phyloP scores from a whole-genome alignment of 2,797 vertebrate genomes.

The Alosa sapidissima region DNA sequence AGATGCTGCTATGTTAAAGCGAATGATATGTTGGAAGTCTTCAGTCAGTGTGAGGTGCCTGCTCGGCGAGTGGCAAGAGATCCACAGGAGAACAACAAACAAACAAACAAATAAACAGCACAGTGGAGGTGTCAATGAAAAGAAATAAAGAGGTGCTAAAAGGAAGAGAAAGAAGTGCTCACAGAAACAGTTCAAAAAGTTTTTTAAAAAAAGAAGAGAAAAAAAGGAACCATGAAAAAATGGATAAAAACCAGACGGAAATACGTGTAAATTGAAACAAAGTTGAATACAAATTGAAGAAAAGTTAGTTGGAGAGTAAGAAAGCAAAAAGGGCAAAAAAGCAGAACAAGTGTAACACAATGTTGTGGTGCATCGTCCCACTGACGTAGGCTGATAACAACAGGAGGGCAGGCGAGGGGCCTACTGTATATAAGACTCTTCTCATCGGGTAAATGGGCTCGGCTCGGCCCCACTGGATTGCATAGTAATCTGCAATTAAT shows the following conservation, averaged over 20 bases:
- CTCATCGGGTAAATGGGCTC: conserved; percentile 40
- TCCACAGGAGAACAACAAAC: not conserved
- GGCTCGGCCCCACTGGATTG: conserved; percentile 29
- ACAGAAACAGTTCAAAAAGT: conserved; percentile 23
- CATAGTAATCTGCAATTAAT: conserved; percentile 45
- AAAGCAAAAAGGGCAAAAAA: conserved; percentile 42
- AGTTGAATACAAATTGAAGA: not conserved
- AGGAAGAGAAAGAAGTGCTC: conserved; percentile 22
- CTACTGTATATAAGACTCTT: conserved; percentile 32
- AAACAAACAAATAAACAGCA: not conserved
- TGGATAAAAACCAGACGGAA: conserved; percentile 56
- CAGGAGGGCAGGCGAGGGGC: conserved; percentile 20
- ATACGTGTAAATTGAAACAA: conserved; percentile 32
- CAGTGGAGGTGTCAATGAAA: not conserved
- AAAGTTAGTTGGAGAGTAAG: not conserved
- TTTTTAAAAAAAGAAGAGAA: conserved; percentile 17
- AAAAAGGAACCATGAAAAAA: conserved; percentile 21
- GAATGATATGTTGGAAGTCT: not conserved
- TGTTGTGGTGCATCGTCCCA: too few species aligned
- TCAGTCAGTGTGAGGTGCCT: not conserved
- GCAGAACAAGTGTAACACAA: not conserved
- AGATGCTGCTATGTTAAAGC: not conserved
- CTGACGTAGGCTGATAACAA: too few species aligned
- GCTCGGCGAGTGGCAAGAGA: not conserved
- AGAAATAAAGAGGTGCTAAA: not conserved